phyloP scores from a whole-genome alignment of 2,888 invertebrate genomes.

The Diogma glabrata region DNA sequence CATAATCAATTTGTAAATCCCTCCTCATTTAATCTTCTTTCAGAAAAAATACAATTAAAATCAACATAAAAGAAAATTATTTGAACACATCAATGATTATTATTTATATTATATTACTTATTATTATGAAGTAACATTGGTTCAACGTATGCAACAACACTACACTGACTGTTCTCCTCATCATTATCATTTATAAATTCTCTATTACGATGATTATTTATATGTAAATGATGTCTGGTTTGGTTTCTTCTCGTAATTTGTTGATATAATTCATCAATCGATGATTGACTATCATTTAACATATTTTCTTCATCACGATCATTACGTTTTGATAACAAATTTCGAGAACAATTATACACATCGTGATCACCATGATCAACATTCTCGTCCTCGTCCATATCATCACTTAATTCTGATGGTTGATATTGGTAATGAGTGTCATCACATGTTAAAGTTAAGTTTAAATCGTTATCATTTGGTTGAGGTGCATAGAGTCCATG shows the following conservation, averaged over 20 bases:
- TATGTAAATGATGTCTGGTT: conserved; percentile 5
- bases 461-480: conserved; percentile 41
- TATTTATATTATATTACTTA: too few species aligned
- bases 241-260: conserved; percentile 40
- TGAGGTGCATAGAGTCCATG: conserved; percentile 52
- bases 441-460: conserved; percentile 38
- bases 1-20: too few species aligned
- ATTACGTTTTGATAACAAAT: conserved; percentile 18
- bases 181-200: conserved; percentile 1
- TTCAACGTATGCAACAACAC: conserved; percentile 6
- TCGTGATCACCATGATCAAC: conserved; percentile 33
- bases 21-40: too few species aligned
- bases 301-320: conserved; percentile 13
- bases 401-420: conserved; percentile 32
- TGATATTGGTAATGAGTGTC: conserved; percentile 31
- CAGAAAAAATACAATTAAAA: too few species aligned
- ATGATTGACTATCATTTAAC: conserved; percentile 26
- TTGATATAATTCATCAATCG: conserved; percentile 56
- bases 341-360: conserved; percentile 23
- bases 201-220: neutral
- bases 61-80: too few species aligned
- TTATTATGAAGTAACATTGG: conserved; percentile 2
- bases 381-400: conserved; percentile 25
- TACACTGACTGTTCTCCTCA: conserved; percentile 9
- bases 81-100: too few species aligned